phyloP scores from a whole-genome alignment of 2,797 vertebrate genomes.

The Psittacula derbiana region DNA sequence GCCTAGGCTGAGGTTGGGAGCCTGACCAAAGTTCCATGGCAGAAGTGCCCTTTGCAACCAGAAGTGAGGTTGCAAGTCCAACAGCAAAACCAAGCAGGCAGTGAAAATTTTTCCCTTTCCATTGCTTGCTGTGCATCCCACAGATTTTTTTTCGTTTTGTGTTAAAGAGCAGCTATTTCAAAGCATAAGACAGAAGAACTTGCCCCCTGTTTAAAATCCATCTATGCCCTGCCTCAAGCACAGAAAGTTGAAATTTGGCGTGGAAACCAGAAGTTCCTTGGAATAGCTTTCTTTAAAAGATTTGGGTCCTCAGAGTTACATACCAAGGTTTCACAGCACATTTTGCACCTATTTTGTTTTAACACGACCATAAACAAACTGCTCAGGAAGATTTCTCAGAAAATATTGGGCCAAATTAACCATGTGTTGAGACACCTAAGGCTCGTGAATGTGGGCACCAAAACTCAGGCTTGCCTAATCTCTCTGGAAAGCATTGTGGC shows the following conservation, averaged over 20 bases:
- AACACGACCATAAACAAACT: neutral
- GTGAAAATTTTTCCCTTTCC: neutral
- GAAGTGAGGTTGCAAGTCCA: neutral
- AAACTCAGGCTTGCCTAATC: neutral
- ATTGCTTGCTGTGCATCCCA: neutral
- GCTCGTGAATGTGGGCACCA: neutral
- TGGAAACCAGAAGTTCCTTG: neutral
- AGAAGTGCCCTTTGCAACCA: neutral
- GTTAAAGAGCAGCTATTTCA: neutral
- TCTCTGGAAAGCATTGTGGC: neutral
- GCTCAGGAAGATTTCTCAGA: neutral
- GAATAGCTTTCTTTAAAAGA: neutral
- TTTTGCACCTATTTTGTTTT: neutral
- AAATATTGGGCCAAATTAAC: neutral
- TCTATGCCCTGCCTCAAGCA: neutral
- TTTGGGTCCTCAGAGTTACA: neutral
- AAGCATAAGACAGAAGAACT: neutral
- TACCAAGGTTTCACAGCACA: neutral
- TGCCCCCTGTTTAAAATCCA: neutral
- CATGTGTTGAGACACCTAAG: neutral
- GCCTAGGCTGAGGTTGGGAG: neutral
- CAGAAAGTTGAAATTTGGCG: neutral
- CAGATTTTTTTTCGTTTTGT: neutral
- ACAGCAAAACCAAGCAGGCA: neutral
- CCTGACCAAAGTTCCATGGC: accelerated